These are phyloP conservation scores for Ceratoteleas bidentatus DNA, from an alignment of 1,140 invertebrate species.

Conservation along the genomic window DNA sequence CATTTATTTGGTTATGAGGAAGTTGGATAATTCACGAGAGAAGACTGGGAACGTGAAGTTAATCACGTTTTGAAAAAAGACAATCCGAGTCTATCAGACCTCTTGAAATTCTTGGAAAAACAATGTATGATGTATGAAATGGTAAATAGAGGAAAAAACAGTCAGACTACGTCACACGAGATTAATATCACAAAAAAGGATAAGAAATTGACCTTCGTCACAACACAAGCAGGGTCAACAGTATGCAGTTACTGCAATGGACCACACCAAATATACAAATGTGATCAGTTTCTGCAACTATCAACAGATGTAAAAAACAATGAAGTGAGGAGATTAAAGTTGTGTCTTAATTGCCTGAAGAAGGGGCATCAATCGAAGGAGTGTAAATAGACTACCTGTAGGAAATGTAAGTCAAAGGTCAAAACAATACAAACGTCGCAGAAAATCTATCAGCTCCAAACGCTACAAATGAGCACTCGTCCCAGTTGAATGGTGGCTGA, in stretches of 20 bases:
- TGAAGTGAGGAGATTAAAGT: background rate
- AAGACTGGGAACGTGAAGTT: constrained; percentile 21
- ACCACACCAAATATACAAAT: constrained; percentile 1
- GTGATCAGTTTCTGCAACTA: background rate
- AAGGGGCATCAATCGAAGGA: background rate
- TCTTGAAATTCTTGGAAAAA: constrained; percentile 15
- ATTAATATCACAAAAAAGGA: background rate
- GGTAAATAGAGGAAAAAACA: constrained; percentile 1
- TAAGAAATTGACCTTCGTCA: background rate
- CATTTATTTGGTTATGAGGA: constrained; percentile 4
- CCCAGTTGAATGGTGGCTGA: no score
- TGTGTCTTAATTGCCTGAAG: constrained; percentile 1
- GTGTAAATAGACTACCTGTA: background rate
- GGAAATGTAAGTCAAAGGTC: background rate
- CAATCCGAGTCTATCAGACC: background rate
- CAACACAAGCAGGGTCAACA: no score
- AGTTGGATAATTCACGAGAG: constrained; percentile 11
- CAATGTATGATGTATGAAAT: constrained; percentile 7
- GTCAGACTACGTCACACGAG: no score
- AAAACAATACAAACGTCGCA: background rate
- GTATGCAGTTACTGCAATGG: background rate
- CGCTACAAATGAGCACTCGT: no score
- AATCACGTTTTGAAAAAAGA: background rate
- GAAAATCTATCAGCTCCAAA: background rate
- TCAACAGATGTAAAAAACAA: background rate